Evolutionary conservation across 2,888 invertebrate genomes (phyloP).

Genomic region (Pollenia labialis): DNA sequence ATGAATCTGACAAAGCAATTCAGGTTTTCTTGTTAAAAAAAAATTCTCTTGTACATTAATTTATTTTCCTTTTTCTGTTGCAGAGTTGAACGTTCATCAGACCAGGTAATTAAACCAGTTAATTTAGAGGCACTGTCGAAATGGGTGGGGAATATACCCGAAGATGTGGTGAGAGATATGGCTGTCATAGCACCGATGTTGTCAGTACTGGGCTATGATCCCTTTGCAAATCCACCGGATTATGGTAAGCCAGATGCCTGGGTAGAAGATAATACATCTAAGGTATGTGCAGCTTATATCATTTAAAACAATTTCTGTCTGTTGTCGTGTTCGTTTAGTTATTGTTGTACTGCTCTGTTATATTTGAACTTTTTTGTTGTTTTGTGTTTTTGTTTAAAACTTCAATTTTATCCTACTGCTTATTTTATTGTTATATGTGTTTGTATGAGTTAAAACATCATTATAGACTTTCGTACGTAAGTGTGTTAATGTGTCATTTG

Average conservation of each 20-base stretch:
- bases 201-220: conserved; percentile 96
- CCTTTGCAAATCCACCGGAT: conserved; percentile 97
- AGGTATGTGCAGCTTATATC: conserved; percentile 80
- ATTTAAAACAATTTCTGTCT: conserved; percentile 11
- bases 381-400: conserved; percentile 60
- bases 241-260: conserved; percentile 94
- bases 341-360: conserved; percentile 65
- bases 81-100: conserved; percentile 98
- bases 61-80: conserved; percentile 44
- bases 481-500: conserved; percentile 5
- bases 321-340: conserved; percentile 32
- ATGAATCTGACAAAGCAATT: conserved; percentile 54
- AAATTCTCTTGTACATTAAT: conserved; percentile 16
- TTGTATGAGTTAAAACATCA: neutral
- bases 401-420: conserved; percentile 35
- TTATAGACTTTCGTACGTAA: conserved; percentile 16
- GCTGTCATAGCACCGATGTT: conserved; percentile 97
- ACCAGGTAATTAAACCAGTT: conserved; percentile 99
- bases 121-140: conserved; percentile 97
- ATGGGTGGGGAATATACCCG: conserved; percentile 95
- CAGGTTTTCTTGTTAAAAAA: conserved; percentile 39
- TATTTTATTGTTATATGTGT: neutral
- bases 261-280: conserved; percentile 88
- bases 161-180: conserved; percentile 96
- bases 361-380: conserved; percentile 70